phyloP scores from a whole-genome alignment of 2,888 invertebrate species.

The Muscina levida region DNA sequence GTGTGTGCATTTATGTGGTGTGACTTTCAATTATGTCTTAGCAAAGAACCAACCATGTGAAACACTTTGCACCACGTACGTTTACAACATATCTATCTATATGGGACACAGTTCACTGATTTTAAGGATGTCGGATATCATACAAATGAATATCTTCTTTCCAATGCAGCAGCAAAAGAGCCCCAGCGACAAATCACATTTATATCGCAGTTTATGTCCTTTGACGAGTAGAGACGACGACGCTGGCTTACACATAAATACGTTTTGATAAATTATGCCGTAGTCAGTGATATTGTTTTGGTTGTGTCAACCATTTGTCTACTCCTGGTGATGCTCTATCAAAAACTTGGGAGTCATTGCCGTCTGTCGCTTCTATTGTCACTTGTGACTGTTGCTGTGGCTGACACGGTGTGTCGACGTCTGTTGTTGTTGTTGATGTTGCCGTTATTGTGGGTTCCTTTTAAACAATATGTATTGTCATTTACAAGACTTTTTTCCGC shows the following conservation, averaged over 20 bases:
- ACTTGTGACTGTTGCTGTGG: background rate
- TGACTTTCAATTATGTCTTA: constrained; percentile 39
- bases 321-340: too few species aligned
- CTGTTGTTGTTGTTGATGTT: background rate
- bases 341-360: constrained; percentile 3
- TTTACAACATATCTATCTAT: constrained; percentile 17
- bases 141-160: constrained; percentile 9
- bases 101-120: constrained; percentile 57
- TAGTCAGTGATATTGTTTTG: constrained; percentile 28
- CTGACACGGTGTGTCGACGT: constrained; percentile 18
- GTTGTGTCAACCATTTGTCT: background rate
- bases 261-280: constrained; percentile 34
- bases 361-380: constrained; percentile 33
- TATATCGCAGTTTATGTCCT: constrained; percentile 11
- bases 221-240: constrained; percentile 13
- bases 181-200: background rate
- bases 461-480: constrained; percentile 35
- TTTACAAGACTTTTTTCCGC: constrained; percentile 34
- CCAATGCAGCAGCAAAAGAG: background rate
- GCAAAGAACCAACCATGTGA: constrained; percentile 5
- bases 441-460: constrained; percentile 1
- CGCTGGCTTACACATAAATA: background rate
- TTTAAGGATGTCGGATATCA: constrained; percentile 9
- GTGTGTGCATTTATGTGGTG: constrained; percentile 21
- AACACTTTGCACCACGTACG: constrained; percentile 39